Evolutionary conservation across 2,888 invertebrate genomes (phyloP), one percentile per base, ranked within the genome.

Genomic region (Choreutis nemorana): DNA sequence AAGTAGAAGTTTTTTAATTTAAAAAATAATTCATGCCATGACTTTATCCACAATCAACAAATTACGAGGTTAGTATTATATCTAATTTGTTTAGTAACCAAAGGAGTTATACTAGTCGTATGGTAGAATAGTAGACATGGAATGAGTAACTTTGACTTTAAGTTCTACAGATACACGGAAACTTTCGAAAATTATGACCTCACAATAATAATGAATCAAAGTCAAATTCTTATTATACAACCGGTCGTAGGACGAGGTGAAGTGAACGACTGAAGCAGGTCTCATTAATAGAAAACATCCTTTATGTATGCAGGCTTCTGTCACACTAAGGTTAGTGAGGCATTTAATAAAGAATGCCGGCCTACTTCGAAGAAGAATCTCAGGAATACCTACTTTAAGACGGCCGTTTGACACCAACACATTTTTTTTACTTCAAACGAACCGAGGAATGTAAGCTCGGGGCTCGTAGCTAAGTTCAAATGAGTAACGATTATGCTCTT

Each of bases 331-430:
- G 23, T 10, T 23, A 23, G 13, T 23, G 23, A n/a, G 14, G 12
- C n/a, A 12, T 12, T 14, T n/a, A 26, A 14, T 5, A 11, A 31
- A 31, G 45, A 43, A 47, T 41, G 42, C 45, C 49, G 50, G 40
- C 29, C 36, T 37, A 37, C 42, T 64, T 63, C 60, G 46, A 28
- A 55, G 62, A 61, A 63, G 35, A 47, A 53, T 51, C 41, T 42
- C 35, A 35, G 37, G 42, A 42, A 42, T 44, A 39, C 32, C 18
- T 39, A 34, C 33, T 38, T 44, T 49, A 44, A 41, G 39, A 40
- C 40, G 28, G 27, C 15, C 21, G 14, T 23, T 23, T 22, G 27
- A 14, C 14, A 12, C 9, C 14, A 9, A 11, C 10, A 29, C 9
- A 23, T 20, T 23, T n/a, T n/a, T n/a, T n/a, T n/a, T n/a, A n/a